These are phyloP conservation scores for Montipora foliosa DNA, from an alignment of 64 coral and sea anemone species.

Conservation along the genomic window DNA sequence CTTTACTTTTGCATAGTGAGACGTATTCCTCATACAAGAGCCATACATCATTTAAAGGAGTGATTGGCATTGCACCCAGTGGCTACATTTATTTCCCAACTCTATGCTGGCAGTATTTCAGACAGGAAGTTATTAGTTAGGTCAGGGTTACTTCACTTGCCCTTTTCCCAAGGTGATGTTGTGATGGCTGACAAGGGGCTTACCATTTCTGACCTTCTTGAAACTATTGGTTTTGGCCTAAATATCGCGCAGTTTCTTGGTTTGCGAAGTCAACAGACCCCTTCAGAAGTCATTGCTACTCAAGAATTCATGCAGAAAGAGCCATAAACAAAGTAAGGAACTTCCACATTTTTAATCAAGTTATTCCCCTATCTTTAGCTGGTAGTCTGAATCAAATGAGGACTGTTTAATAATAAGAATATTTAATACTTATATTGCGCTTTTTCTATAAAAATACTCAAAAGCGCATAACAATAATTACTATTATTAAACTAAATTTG, in stretches of 20 bases:
- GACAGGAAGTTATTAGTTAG: constrained; percentile 20
- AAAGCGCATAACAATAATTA: no score
- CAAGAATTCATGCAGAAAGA: constrained; percentile 34
- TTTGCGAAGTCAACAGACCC: constrained; percentile 33
- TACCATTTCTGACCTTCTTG: constrained; percentile 14
- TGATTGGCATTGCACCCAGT: constrained; percentile 9
- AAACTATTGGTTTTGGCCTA: constrained; percentile 18
- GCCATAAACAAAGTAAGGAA: constrained; percentile 34
- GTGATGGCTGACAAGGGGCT: constrained; percentile 27
- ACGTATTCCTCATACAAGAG: background rate
- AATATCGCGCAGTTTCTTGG: constrained; percentile 55
- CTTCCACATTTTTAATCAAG: background rate
- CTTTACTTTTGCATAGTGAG: background rate
- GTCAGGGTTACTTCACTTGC: constrained; percentile 16
- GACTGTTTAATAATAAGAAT: background rate
- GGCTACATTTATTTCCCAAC: background rate
- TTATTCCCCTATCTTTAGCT: constrained; percentile 18
- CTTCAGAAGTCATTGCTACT: constrained; percentile 43
- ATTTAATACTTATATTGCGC: no score
- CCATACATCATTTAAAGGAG: constrained; percentile 31
- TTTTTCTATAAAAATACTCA: no score
- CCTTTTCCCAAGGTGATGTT: constrained; percentile 12
- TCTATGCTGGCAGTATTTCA: constrained; percentile 54
- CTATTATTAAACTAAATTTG: no score
- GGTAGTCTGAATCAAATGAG: constrained; percentile 29